Evolutionary conservation across 2,888 invertebrate species (phyloP), one percentile per base, ranked within the genome.

Genomic region (Brachyopa scutellaris): DNA sequence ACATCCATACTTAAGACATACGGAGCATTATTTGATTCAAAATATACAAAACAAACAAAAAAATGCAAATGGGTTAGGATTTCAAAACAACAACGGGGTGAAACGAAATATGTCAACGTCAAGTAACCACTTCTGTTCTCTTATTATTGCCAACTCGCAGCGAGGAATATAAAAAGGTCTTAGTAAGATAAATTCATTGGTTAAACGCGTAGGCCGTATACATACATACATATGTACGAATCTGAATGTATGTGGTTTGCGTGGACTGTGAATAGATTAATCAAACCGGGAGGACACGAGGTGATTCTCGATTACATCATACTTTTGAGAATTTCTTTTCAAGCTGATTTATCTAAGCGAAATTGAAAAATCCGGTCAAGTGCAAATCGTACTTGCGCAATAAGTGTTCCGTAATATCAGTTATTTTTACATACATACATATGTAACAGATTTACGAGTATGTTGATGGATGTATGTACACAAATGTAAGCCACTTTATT

Each of bases 61-160:
- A 40, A 61, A 51, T 33, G 2, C 33, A 53, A 19, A 61, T 72
- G 42, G 51, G 31, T 62, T 53, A 33, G 45, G 29, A 17, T 42
- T 59, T 29, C 8, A 38, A 17, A 42, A 59, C 9, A 42, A 29
- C 13, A 59, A 42, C 29, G 11, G 17, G n/a, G 45, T n/a, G n/a
- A 13, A 45, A 36, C 33, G 49, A 62, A 45, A 72, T 72, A 53
- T 72, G 72, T 72, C 72, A 72, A 72, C 62, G 72, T 72, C 72
- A 62, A 62, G 53, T 53, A 53, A 33, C 11, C 17, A 40, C 59
- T 31, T 42, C 40, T 59, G 11, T 61, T 40, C 23, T 40, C 23
- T 70, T 51, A 31, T 61, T 61, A 19, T 23, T 55, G 55, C 8
- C 42, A 45, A 55, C 26, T 47, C 26, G 36, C 26, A 38, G n/a